phyloP scores from a whole-genome alignment of 2,113 vertebrate species.

The Gymnorhina tibicen region DNA sequence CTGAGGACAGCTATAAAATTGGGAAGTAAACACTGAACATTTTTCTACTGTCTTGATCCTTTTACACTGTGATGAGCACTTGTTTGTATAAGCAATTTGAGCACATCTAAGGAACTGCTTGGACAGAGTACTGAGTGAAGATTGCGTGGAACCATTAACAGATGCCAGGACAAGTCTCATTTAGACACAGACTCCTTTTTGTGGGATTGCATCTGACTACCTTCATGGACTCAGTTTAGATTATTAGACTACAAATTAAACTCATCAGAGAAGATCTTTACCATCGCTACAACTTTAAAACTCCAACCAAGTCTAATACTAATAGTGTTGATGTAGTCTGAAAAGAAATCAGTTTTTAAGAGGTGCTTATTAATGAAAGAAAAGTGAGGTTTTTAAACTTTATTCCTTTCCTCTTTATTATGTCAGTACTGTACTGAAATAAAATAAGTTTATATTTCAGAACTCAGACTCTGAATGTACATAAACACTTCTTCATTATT shows the following conservation, averaged over 20 bases:
- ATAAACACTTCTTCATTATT: background rate
- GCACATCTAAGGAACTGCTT: background rate
- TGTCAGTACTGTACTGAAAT: background rate
- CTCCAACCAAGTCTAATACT: background rate
- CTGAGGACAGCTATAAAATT: background rate
- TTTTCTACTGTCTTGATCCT: background rate
- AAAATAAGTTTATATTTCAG: background rate
- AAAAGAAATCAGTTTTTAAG: background rate
- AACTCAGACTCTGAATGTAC: background rate
- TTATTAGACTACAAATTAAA: background rate
- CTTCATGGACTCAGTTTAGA: background rate
- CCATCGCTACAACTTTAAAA: background rate
- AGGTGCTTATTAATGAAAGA: background rate
- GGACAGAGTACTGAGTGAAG: background rate
- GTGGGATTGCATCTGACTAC: background rate
- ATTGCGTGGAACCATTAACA: background rate
- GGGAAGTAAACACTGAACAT: background rate
- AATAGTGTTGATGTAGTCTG: background rate
- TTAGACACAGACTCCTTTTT: background rate
- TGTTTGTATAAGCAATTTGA: background rate
- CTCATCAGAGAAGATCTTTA: background rate
- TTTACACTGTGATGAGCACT: background rate
- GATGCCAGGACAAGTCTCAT: background rate
- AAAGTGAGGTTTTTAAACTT: background rate
- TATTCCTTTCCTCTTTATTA: background rate